A percentile compares a stretch with the other conserved stretches of the same genome.
These are phyloP conservation scores for Spinus pinus DNA, from an alignment of 2,797 vertebrate genomes.

Conservation along the genomic window DNA sequence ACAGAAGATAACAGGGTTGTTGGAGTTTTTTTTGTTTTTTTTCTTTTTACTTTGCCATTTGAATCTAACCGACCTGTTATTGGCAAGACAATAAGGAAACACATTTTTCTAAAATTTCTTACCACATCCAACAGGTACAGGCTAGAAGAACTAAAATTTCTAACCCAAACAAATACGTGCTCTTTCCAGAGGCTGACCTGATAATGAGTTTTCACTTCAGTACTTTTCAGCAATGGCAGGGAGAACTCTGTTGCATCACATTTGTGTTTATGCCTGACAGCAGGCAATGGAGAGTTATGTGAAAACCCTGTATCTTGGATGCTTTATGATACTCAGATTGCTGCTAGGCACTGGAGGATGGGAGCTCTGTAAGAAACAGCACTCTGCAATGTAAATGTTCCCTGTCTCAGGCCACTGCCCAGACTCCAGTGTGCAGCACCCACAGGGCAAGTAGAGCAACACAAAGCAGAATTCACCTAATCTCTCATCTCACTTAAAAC, in stretches of 20 bases:
- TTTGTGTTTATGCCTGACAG: background rate
- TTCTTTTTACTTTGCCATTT: background rate
- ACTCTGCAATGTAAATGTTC: accelerated
- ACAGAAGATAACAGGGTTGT: background rate
- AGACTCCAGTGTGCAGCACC: background rate
- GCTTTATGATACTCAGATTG: background rate
- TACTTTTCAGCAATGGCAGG: background rate
- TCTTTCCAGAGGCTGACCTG: background rate
- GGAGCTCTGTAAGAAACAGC: background rate
- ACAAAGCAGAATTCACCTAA: background rate
- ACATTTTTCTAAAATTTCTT: background rate
- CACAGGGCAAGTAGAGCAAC: background rate
- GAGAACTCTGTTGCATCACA: background rate
- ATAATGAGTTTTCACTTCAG: background rate
- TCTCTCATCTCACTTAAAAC: background rate
- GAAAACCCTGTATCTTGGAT: background rate
- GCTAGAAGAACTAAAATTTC: background rate
- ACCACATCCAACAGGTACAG: background rate
- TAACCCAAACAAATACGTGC: background rate
- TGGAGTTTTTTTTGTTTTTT: background rate
- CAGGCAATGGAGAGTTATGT: background rate
- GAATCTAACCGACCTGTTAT: background rate
- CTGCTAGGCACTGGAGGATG: background rate
- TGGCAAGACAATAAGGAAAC: background rate
- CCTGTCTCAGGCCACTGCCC: background rate